These are phyloP conservation scores for Tupaia chinensis DNA, from an alignment of 2,113 vertebrate genomes.

Conservation along the genomic window DNA sequence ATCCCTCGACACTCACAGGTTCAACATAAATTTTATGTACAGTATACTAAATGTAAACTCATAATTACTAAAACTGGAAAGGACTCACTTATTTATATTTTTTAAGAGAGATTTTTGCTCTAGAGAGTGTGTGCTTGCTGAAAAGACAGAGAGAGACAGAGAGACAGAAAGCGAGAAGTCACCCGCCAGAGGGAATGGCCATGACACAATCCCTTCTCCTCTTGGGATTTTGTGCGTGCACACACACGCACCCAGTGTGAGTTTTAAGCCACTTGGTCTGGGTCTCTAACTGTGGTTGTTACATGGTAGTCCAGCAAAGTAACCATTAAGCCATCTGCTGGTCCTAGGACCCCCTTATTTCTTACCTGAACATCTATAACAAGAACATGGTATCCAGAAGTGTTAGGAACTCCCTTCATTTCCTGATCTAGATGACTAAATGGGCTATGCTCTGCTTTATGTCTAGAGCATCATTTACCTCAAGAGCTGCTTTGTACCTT, in stretches of 20 bases:
- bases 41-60: not conserved
- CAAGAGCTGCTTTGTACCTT: accelerated
- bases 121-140: no score
- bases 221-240: no score
- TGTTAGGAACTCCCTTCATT: not conserved
- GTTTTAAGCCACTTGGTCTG: no score
- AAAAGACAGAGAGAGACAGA: no score
- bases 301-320: no score
- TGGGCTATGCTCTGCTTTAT: not conserved
- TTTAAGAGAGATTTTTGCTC: no score
- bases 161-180: no score
- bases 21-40: not conserved
- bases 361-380: not conserved
- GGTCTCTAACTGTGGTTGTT: no score
- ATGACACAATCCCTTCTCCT: no score
- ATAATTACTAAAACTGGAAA: not conserved
- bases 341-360: not conserved
- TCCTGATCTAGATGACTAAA: not conserved
- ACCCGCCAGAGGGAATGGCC: no score
- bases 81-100: not conserved
- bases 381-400: not conserved
- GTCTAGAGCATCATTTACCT: not conserved
- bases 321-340: no score
- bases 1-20: not conserved
- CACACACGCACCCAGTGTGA: no score